These are phyloP conservation scores for Anorthoa munda DNA, from an alignment of 2,888 invertebrate genomes.

Conservation along the genomic window DNA sequence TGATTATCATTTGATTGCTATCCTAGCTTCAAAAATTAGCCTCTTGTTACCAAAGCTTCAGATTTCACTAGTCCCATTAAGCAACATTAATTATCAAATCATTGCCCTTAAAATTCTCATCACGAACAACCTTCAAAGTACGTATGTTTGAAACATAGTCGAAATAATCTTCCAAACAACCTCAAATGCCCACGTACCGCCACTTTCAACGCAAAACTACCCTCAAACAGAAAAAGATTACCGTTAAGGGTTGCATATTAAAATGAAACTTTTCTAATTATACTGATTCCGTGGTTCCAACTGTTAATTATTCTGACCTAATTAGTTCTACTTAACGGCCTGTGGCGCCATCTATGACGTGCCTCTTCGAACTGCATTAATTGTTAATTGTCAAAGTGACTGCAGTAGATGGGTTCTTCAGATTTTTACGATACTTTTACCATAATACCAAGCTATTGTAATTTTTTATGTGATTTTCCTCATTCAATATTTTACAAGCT, in stretches of 20 bases:
- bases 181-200: conserved; percentile 15
- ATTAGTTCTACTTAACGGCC: conserved; percentile 46
- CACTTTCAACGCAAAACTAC: conserved; percentile 7
- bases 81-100: not conserved
- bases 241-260: conserved; percentile 57
- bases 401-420: conserved; percentile 9
- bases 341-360: conserved; percentile 43
- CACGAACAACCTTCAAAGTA: not conserved
- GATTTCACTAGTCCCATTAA: too few relatives aligned
- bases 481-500: not conserved
- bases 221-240: conserved; percentile 44
- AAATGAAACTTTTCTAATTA: conserved; percentile 60
- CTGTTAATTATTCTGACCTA: conserved; percentile 52
- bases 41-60: too few relatives aligned
- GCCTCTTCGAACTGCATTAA: conserved; percentile 22
- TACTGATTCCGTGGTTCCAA: conserved; percentile 48
- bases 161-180: conserved; percentile 1
- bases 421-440: conserved; percentile 9
- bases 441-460: not conserved
- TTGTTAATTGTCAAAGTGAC: conserved; percentile 5
- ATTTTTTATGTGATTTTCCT: not conserved
- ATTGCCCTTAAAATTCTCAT: conserved; percentile 2
- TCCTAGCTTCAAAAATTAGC: too few relatives aligned
- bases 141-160: not conserved
- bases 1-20: too few relatives aligned